A percentile compares a stretch with the other conserved stretches of the same genome.
phyloP scores from a whole-genome alignment of 2,797 vertebrate species.

The Pagetopsis macropterus region DNA sequence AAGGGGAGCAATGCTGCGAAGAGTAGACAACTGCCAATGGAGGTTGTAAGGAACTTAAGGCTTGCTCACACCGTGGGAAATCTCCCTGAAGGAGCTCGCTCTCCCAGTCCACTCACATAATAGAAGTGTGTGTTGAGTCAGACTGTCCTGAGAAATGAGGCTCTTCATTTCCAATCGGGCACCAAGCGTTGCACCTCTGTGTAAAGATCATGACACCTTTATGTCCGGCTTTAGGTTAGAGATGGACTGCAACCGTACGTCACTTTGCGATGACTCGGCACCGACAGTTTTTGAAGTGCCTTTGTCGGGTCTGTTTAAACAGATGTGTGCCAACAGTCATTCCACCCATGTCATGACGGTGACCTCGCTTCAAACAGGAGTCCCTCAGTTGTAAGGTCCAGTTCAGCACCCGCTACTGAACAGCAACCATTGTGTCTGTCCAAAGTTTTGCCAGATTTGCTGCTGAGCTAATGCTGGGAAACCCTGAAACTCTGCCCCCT shows the following conservation, averaged over 20 bases:
- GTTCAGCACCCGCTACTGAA: slow-evolving; percentile 78
- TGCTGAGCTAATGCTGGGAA: slow-evolving; percentile 68
- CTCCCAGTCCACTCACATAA: slow-evolving; percentile 41
- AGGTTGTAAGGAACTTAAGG: slow-evolving; percentile 54
- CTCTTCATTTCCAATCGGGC: slow-evolving; percentile 23
- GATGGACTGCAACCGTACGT: slow-evolving; percentile 25
- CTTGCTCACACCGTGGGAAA: slow-evolving; percentile 75
- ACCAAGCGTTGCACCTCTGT: slow-evolving; percentile 47
- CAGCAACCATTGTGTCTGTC: slow-evolving; percentile 70
- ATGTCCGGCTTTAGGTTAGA: slow-evolving; percentile 44
- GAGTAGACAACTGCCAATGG: slow-evolving; percentile 65
- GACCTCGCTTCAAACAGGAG: slow-evolving; percentile 50
- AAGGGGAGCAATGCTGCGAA: slow-evolving; percentile 55
- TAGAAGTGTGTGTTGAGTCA: slow-evolving; percentile 52
- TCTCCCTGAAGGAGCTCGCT: slow-evolving; percentile 31
- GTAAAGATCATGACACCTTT: slow-evolving; percentile 57
- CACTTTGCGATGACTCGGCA: slow-evolving; percentile 45
- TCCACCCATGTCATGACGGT: slow-evolving; percentile 38
- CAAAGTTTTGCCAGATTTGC: slow-evolving; percentile 58
- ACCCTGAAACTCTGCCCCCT: slow-evolving; percentile 57
- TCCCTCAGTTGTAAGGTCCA: slow-evolving; percentile 43
- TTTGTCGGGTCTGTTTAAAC: slow-evolving; percentile 45
- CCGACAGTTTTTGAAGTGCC: slow-evolving; percentile 16
- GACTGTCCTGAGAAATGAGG: slow-evolving; percentile 43
- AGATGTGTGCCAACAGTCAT: slow-evolving; percentile 48